These are phyloP conservation scores for Rosalia funebris DNA, from an alignment of 2,888 invertebrate genomes.

Conservation along the genomic window DNA sequence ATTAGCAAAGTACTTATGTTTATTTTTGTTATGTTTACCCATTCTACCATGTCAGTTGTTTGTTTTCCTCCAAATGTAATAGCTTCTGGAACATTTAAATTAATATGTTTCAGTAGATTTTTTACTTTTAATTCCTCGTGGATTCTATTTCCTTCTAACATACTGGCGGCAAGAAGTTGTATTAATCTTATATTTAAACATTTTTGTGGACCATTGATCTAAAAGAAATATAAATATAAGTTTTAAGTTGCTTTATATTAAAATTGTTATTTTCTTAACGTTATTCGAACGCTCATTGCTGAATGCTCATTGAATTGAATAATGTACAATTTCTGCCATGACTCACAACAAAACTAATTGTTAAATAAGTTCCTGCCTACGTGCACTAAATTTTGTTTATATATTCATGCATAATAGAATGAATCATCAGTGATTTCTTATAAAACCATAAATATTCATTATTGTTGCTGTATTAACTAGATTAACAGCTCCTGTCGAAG, in stretches of 20 bases:
- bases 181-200: conserved; percentile 57
- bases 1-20: too few species aligned
- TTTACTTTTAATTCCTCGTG: conserved; percentile 65
- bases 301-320: not conserved
- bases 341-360: not conserved
- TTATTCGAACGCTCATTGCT: not conserved
- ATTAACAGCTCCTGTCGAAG: not conserved
- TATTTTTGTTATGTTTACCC: too few species aligned
- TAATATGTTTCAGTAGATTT: conserved; percentile 62
- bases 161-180: conserved; percentile 67
- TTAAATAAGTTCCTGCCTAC: not conserved
- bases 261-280: not conserved
- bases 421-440: not conserved
- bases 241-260: not conserved
- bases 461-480: not conserved
- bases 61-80: conserved; percentile 62
- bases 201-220: conserved; percentile 49
- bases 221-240: conserved; percentile 23
- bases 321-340: not conserved
- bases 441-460: not conserved
- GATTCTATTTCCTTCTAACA: conserved; percentile 69
- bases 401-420: not conserved
- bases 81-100: conserved; percentile 68
- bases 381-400: not conserved
- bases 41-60: conserved; percentile 58